phyloP scores from a whole-genome alignment of 2,797 vertebrate genomes.

The Molossus molossus region DNA sequence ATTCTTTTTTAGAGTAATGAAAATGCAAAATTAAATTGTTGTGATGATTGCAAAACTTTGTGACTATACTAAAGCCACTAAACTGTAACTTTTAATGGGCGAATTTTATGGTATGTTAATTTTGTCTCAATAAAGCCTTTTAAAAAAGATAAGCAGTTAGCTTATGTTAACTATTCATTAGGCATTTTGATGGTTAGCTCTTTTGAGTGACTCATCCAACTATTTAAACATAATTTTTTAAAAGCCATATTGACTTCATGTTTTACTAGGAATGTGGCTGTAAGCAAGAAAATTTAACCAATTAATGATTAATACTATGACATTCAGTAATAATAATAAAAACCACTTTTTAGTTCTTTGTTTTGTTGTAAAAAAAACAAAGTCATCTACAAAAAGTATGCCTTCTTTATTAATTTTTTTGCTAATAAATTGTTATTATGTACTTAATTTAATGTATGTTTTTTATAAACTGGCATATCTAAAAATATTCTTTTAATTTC shows the following conservation, averaged over 20 bases:
- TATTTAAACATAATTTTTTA: background rate
- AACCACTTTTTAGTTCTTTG: slow-evolving; percentile 56
- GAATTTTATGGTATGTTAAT: background rate
- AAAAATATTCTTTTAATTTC: slow-evolving; percentile 23
- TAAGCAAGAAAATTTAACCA: background rate
- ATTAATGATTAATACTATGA: background rate
- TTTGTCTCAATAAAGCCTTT: background rate
- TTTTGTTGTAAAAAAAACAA: slow-evolving; percentile 21
- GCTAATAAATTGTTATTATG: slow-evolving; percentile 34
- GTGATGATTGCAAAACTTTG: background rate
- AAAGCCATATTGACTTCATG: background rate
- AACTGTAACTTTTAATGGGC: background rate
- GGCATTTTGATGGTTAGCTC: background rate
- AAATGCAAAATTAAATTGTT: background rate
- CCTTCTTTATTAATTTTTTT: slow-evolving; percentile 46
- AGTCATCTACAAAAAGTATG: slow-evolving; percentile 14
- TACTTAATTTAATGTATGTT: slow-evolving; percentile 47
- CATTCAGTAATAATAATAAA: background rate
- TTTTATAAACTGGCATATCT: background rate
- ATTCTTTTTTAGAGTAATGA: background rate
- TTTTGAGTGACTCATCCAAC: background rate
- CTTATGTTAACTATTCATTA: background rate
- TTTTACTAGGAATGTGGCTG: background rate
- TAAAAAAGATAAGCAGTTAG: background rate
- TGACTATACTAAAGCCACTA: background rate